phyloP scores from a whole-genome alignment of 2,888 invertebrate genomes.

The Dioctria linearis region DNA sequence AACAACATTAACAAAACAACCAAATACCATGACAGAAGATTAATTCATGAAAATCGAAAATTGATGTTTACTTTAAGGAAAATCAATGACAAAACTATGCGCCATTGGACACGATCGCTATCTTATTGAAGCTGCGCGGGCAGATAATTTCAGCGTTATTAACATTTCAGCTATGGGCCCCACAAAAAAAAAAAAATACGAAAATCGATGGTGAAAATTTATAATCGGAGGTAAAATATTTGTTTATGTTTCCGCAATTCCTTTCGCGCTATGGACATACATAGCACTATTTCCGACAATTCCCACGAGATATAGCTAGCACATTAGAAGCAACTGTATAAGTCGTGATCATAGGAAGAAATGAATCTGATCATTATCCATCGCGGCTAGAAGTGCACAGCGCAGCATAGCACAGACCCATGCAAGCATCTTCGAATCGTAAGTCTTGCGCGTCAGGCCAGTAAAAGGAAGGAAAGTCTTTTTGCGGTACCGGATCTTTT shows the following conservation, averaged over 20 bases:
- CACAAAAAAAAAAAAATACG: background rate
- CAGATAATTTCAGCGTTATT: background rate
- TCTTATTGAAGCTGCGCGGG: background rate
- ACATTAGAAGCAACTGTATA: background rate
- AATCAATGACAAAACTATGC: conserved; percentile 17
- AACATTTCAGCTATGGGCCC: background rate
- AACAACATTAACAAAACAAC: background rate
- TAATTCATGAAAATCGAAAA: conserved; percentile 11
- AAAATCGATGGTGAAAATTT: conserved; percentile 16
- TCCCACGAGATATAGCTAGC: conserved; percentile 4
- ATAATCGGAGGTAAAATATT: background rate
- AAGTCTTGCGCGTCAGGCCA: background rate
- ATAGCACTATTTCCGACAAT: conserved; percentile 6
- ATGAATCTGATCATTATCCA: conserved; percentile 33
- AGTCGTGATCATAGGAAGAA: conserved; percentile 37
- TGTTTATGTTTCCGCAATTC: conserved; percentile 1
- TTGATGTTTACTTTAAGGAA: background rate
- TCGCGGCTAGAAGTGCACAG: conserved; percentile 17
- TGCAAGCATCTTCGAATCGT: background rate
- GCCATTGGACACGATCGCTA: background rate
- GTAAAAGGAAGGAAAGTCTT: conserved; percentile 43
- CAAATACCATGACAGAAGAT: background rate
- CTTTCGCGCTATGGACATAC: conserved; percentile 11
- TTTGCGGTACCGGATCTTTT: conserved; percentile 13
- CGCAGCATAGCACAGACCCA: background rate